These are phyloP conservation scores for Orbicella faveolata DNA, from an alignment of 64 coral and sea anemone species.

Conservation along the genomic window DNA sequence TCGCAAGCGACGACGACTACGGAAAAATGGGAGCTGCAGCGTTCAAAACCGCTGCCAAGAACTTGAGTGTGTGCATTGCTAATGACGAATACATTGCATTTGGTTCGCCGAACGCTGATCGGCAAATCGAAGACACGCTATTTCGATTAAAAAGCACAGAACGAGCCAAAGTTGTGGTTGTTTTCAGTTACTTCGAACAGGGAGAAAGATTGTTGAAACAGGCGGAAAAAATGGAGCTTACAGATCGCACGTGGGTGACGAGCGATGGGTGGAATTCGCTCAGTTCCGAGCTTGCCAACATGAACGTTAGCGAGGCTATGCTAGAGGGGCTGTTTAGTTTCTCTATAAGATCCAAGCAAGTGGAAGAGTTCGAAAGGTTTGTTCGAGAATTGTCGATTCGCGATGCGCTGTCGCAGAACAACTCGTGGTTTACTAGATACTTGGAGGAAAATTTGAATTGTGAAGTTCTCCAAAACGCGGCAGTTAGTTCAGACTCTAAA, in stretches of 20 bases:
- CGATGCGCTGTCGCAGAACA: constrained; percentile 5
- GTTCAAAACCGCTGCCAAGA: constrained; percentile 78
- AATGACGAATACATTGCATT: constrained; percentile 85
- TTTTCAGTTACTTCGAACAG: constrained; percentile 81
- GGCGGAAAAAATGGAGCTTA: constrained; percentile 69
- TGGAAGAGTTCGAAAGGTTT: constrained; percentile 54
- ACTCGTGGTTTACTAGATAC: constrained; percentile 67
- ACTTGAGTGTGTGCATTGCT: constrained; percentile 68
- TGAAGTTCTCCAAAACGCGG: not conserved
- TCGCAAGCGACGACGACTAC: constrained; percentile 92
- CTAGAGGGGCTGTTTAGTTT: constrained; percentile 77
- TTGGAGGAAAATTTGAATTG: constrained; percentile 66
- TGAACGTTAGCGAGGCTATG: constrained; percentile 57
- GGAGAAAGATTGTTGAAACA: constrained; percentile 61
- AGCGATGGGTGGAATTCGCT: constrained; percentile 82
- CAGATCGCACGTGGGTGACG: constrained; percentile 83
- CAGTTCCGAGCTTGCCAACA: constrained; percentile 20
- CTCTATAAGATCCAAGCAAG: constrained; percentile 58
- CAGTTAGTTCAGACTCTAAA: not conserved
- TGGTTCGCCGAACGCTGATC: constrained; percentile 48
- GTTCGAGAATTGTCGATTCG: constrained; percentile 49
- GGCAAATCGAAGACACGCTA: constrained; percentile 50
- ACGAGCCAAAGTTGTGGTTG: constrained; percentile 68
- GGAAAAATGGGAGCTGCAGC: constrained; percentile 82
- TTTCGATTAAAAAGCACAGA: constrained; percentile 37